Conservation (phyloP, 2,888 invertebrate species). For the Morinoia aosen region DNA sequence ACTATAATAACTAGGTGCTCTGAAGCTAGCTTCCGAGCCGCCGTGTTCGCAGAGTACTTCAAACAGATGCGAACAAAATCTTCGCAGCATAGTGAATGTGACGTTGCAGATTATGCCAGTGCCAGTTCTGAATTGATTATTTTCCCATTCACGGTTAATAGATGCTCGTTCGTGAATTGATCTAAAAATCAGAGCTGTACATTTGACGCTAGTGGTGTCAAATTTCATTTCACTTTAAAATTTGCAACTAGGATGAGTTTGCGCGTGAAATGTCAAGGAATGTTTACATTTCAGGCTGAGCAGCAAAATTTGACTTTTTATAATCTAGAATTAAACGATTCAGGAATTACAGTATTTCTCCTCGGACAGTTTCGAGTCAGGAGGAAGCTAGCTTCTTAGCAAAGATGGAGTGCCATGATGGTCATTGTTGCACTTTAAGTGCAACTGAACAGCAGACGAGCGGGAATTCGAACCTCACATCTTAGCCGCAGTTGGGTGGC, state of each 20-base stretch:
- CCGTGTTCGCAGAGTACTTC: background rate
- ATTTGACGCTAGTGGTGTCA: too few relatives aligned
- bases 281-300: too few relatives aligned
- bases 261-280: too few relatives aligned
- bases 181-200: too few relatives aligned
- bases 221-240: too few relatives aligned
- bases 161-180: too few relatives aligned
- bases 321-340: background rate
- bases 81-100: background rate
- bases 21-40: background rate
- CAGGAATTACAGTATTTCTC: background rate
- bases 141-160: too few relatives aligned
- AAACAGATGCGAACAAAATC: background rate
- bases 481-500: background rate
- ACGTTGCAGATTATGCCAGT: background rate
- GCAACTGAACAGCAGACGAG: background rate
- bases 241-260: too few relatives aligned
- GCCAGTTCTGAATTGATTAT: too few relatives aligned
- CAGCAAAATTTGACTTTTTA: too few relatives aligned
- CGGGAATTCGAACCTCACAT: background rate
- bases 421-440: background rate
- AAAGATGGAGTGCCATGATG: background rate
- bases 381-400: background rate
- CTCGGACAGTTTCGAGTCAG: background rate
- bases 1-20: background rate